A percentile compares a stretch with the other conserved stretches of the same genome.
Evolutionary conservation across 2,888 invertebrate genomes (phyloP).

Genomic region (Pseudococcus longispinus): DNA sequence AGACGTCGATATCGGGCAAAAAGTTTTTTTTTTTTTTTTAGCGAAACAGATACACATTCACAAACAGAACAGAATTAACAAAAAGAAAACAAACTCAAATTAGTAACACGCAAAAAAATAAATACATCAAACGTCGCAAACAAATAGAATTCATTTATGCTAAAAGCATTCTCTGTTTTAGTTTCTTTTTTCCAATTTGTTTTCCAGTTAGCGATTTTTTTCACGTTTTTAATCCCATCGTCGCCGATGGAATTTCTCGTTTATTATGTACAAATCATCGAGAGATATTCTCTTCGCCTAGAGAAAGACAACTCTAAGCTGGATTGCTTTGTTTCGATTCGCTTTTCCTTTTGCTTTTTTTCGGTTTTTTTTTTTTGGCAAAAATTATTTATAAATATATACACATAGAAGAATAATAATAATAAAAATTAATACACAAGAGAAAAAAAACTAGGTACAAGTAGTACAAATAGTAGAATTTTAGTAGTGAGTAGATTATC

Average conservation of each 20-base stretch:
- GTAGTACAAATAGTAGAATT: background rate
- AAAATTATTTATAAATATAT: background rate
- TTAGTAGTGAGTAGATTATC: background rate
- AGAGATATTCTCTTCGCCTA: background rate
- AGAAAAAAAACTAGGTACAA: constrained; percentile 7
- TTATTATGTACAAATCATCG: background rate
- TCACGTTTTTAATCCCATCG: background rate
- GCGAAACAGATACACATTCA: constrained; percentile 57
- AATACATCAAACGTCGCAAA: constrained; percentile 38
- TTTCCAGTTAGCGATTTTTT: background rate
- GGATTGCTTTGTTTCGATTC: background rate
- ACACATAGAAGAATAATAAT: constrained; percentile 15
- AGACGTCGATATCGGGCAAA: constrained; percentile 33
- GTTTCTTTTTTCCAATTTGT: background rate
- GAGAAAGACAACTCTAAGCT: background rate
- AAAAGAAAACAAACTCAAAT: constrained; percentile 56
- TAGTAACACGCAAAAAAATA: constrained; percentile 50
- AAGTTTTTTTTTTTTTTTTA: constrained; percentile 48
- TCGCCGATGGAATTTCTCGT: background rate
- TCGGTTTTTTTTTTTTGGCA: background rate
- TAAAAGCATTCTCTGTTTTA: constrained; percentile 25
- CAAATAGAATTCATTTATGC: constrained; percentile 39
- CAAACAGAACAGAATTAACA: constrained; percentile 56
- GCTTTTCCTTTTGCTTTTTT: background rate
- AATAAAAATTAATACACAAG: constrained; percentile 21